Conservation (phyloP, 2,888 invertebrate genomes). For the Sabatieria punctata region DNA sequence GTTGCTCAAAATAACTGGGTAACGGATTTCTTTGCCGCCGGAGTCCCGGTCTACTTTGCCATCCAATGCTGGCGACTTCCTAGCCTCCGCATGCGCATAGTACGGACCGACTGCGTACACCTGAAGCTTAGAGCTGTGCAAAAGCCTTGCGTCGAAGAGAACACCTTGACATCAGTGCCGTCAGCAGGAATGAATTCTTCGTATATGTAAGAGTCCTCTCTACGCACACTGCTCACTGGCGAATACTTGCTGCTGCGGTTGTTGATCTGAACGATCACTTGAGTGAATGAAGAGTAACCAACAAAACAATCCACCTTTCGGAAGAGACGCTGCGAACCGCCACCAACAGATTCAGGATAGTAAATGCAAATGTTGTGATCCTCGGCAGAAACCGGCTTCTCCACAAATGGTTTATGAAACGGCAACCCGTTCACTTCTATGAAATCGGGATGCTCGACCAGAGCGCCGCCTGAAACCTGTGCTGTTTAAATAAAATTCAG, state of each 20-base stretch:
- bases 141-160: no score
- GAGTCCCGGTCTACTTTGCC: constrained; percentile 95
- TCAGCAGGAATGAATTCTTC: constrained; percentile 99
- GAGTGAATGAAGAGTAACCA: no score
- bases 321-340: constrained; percentile 90
- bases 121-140: constrained; percentile 35
- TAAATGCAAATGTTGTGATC: constrained; percentile 99
- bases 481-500: neutral
- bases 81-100: constrained; percentile 96
- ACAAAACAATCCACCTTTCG: constrained; percentile 50
- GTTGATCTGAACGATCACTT: no score
- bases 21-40: constrained; percentile 87
- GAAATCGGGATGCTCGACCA: constrained; percentile 74
- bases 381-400: constrained; percentile 97
- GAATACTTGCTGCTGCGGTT: constrained; percentile 97
- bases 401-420: constrained; percentile 96
- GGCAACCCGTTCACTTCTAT: constrained; percentile 87
- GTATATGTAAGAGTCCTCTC: constrained; percentile 94
- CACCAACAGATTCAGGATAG: constrained; percentile 90
- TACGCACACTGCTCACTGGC: constrained; percentile 69
- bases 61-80: constrained; percentile 93
- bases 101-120: constrained; percentile 98
- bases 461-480: neutral
- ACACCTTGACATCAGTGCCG: constrained; percentile 61
- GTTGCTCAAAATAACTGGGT: constrained; percentile 91